phyloP scores from a whole-genome alignment of 2,113 vertebrate genomes.

The Megaceryle maxima region DNA sequence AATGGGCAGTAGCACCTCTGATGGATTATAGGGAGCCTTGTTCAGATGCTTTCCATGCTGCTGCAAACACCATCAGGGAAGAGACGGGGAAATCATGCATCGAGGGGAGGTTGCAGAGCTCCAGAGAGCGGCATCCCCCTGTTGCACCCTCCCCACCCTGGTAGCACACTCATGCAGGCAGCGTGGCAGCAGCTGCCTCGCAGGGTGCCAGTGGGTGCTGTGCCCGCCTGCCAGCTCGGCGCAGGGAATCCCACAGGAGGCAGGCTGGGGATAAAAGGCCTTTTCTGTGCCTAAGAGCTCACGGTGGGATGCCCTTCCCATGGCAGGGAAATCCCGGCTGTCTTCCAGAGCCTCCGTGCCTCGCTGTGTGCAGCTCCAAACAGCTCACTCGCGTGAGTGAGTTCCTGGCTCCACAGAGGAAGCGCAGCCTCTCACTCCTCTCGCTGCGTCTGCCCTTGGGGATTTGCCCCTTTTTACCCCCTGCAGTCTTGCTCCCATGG shows the following conservation, averaged over 20 bases:
- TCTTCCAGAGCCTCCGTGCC: background rate
- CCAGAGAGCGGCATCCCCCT: background rate
- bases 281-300: background rate
- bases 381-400: background rate
- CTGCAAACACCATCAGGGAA: background rate
- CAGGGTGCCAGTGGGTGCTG: background rate
- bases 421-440: background rate
- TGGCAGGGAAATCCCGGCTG: accelerated
- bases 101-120: background rate
- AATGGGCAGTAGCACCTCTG: background rate
- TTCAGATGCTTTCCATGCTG: background rate
- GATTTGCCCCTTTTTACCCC: background rate
- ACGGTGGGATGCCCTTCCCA: accelerated
- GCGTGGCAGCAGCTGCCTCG: background rate
- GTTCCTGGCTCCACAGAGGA: background rate
- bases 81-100: background rate
- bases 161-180: accelerated
- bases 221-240: background rate
- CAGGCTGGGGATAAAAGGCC: background rate
- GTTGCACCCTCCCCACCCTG: background rate
- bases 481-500: background rate
- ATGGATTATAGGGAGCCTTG: background rate
- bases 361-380: accelerated
- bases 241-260: accelerated
- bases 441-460: accelerated